Base-by-base conservation (phyloP, 2,888 invertebrate genomes). In the Thereva nobilitata region DNA sequence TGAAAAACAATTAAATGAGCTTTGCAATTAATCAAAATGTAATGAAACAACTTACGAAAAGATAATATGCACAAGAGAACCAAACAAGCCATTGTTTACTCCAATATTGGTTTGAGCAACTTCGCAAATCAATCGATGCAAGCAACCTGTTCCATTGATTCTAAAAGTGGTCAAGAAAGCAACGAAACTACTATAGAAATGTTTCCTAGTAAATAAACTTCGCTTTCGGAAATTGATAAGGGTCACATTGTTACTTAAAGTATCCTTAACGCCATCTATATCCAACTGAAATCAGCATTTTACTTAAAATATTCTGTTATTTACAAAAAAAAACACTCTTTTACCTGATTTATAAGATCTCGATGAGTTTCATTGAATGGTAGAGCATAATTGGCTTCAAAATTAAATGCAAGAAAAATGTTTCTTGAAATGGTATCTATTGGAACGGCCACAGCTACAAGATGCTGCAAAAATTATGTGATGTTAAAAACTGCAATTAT, bases 341-440 rank as follows among this genome's bases (percentile, higher is more conserved):
- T 61, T 34, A 61, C 61, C n/a, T 38, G 10, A 23, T 61, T 34
- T 38, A 50, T 50, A 41, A 61, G 41, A 40, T 61, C 61, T 50
- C 50, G 34, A 2, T 61, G 61, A 2, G 61, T 61, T 47, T 61
- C 50, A 41, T 61, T 61, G 35, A 34, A 50, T 4, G 50, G 61
- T n/a, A 61, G 50, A 10, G 50, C 61, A 6, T 61, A 61, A 40
- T 61, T 61, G 23, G 61, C 61, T 50, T 61, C 61, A 50, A 61
- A 61, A 50, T 61, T 61, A 50, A 61, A 61, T 37, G 61, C 23
- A 1, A 61, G 34, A 10, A 50, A 61, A 8, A 38, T 40, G 41
- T 61, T 61, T 50, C 45, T 61, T 40, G 40, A 9, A n/a, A 12
- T 40, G 40, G 50, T 6, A 9, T 61, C 61, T 10, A 50, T 9